phyloP scores from a whole-genome alignment of 2,797 vertebrate genomes.

The Florisuga fusca region DNA sequence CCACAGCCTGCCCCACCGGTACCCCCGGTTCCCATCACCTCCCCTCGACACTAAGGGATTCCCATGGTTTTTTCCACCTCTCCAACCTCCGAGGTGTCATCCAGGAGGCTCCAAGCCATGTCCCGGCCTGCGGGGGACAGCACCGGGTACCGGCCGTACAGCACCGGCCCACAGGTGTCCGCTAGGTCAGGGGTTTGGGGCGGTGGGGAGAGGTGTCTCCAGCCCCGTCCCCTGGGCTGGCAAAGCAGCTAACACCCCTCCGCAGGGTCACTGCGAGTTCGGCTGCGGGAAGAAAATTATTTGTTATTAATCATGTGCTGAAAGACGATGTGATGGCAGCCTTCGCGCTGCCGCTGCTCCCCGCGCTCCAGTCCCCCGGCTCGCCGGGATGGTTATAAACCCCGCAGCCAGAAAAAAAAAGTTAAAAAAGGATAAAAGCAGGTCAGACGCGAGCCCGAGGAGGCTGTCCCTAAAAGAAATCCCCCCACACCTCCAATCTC shows the following conservation, averaged over 20 bases:
- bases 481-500: not conserved
- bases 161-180: not conserved
- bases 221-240: not conserved
- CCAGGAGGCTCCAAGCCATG: not conserved
- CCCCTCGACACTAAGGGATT: not conserved
- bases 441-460: not conserved
- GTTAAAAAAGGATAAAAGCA: fast-evolving
- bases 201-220: too few relatives aligned
- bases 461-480: not conserved
- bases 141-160: not conserved
- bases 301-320: not conserved
- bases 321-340: not conserved
- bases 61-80: not conserved
- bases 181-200: too few relatives aligned
- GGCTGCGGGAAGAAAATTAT: not conserved
- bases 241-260: not conserved
- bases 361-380: not conserved
- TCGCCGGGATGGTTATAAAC: not conserved
- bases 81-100: not conserved
- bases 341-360: not conserved
- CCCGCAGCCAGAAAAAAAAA: not conserved
- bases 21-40: not conserved
- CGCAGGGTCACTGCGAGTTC: not conserved
- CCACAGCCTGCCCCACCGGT: too few relatives aligned
- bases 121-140: not conserved